These are phyloP conservation scores for Antrozous pallidus DNA, from an alignment of 2,797 vertebrate genomes.

Conservation along the genomic window DNA sequence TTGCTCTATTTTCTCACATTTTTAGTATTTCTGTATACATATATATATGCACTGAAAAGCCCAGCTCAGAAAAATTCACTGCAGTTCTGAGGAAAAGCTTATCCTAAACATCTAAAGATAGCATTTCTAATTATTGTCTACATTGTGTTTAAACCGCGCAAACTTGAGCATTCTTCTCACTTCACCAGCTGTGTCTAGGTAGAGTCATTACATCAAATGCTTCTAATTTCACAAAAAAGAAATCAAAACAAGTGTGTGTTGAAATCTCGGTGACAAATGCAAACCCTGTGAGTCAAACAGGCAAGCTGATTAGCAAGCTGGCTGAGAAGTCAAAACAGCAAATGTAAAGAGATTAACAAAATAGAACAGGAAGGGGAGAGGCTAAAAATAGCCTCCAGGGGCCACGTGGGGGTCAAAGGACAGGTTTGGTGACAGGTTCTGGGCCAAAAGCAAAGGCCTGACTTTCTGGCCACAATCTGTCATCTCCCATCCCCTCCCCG, in stretches of 20 bases:
- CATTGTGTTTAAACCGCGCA: conserved; percentile 55
- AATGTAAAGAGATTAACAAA: conserved; percentile 54
- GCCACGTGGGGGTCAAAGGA: conserved; percentile 39
- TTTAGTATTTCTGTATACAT: conserved; percentile 61
- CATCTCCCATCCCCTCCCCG: background rate
- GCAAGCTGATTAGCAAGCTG: conserved; percentile 73
- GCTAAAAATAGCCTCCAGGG: conserved; percentile 62
- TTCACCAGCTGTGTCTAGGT: conserved; percentile 69
- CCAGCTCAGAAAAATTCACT: conserved; percentile 11
- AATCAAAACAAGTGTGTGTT: conserved; percentile 72
- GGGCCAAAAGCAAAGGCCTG: conserved; percentile 21
- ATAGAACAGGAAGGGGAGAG: background rate
- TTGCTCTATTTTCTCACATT: conserved; percentile 63
- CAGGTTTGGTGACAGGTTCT: background rate
- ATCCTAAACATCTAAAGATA: conserved; percentile 72
- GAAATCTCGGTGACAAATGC: conserved; percentile 65
- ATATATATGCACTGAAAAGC: conserved; percentile 68
- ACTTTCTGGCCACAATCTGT: background rate
- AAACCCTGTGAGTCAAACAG: conserved; percentile 64
- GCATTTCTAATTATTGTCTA: conserved; percentile 74
- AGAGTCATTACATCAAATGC: conserved; percentile 70
- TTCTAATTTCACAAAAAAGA: conserved; percentile 72
- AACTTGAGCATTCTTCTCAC: conserved; percentile 70
- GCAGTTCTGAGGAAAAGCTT: conserved; percentile 74
- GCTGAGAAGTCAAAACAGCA: conserved; percentile 68